A percentile compares a stretch with the other conserved stretches of the same genome.
These are phyloP conservation scores for Silurus asotus DNA, from an alignment of 2,113 vertebrate species.

Conservation along the genomic window DNA sequence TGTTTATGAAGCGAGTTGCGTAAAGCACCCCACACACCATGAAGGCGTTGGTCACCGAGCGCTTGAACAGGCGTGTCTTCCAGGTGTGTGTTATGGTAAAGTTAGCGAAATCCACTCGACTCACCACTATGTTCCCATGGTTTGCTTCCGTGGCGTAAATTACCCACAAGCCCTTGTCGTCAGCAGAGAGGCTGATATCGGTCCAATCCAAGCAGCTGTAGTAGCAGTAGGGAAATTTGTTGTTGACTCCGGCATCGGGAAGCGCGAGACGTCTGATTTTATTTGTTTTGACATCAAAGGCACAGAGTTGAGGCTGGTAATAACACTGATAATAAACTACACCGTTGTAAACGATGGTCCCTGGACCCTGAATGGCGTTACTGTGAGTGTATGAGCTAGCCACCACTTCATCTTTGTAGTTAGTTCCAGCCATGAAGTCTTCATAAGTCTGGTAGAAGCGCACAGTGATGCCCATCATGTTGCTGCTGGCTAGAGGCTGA, in stretches of 20 bases:
- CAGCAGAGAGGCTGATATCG: conserved; percentile 77
- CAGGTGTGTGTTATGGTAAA: conserved; percentile 73
- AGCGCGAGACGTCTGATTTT: conserved; percentile 53
- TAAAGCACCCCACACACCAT: conserved; percentile 89
- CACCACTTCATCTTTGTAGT: conserved; percentile 50
- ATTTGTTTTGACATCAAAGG: conserved; percentile 64
- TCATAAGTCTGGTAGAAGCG: conserved; percentile 73
- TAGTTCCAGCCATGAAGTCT: conserved; percentile 74
- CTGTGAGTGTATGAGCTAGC: conserved; percentile 15
- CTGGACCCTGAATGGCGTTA: conserved; percentile 74
- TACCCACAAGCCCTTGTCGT: conserved; percentile 71
- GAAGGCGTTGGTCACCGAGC: conserved; percentile 80
- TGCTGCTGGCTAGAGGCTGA: conserved; percentile 68
- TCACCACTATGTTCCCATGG: conserved; percentile 70
- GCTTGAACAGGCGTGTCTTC: conserved; percentile 78
- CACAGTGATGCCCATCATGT: conserved; percentile 66
- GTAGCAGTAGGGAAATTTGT: conserved; percentile 85
- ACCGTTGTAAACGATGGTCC: conserved; percentile 74
- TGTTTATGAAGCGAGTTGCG: conserved; percentile 71
- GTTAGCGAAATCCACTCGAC: conserved; percentile 53
- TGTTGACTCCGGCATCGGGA: conserved; percentile 69
- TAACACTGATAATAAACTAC: conserved; percentile 78
- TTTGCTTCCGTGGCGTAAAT: conserved; percentile 68
- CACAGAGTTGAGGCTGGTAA: conserved; percentile 59
- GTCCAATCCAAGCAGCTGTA: conserved; percentile 66